These are phyloP conservation scores for Thymelicus acteon DNA, from an alignment of 2,888 invertebrate genomes.

Conservation along the genomic window DNA sequence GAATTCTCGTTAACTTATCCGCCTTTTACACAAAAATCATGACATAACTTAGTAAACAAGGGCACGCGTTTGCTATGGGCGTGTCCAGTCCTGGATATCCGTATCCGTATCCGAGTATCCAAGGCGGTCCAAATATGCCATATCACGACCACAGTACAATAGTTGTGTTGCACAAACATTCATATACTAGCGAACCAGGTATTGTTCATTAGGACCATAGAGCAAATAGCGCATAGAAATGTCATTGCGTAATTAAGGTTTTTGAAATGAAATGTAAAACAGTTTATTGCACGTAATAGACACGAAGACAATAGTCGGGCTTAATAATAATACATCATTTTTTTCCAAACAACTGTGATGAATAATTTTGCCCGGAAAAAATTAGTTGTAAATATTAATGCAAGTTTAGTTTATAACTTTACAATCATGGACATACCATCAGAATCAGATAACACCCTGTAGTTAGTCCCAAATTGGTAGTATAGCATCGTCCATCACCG, in stretches of 20 bases:
- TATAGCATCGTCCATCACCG: too few species aligned
- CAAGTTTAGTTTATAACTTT: too few species aligned
- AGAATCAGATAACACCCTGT: too few species aligned
- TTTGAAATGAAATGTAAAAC: too few species aligned
- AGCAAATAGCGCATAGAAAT: neutral
- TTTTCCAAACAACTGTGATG: too few species aligned
- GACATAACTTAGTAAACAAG: neutral
- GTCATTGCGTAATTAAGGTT: neutral
- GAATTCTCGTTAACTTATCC: neutral
- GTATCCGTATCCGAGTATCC: constrained; percentile 2
- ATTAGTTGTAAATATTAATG: too few species aligned
- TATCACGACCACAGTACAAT: constrained; percentile 28
- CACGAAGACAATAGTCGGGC: too few species aligned
- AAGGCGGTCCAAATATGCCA: constrained; percentile 27
- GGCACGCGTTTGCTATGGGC: constrained; percentile 12
- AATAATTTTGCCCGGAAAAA: too few species aligned
- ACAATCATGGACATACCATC: too few species aligned
- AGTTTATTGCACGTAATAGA: too few species aligned
- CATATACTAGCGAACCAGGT: neutral
- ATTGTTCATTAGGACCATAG: constrained; percentile 18
- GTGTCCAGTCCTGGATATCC: constrained; percentile 25
- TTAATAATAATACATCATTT: too few species aligned
- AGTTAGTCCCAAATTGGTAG: too few species aligned
- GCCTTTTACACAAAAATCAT: neutral
- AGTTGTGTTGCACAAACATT: constrained; percentile 25